A percentile compares a stretch with the other conserved stretches of the same genome.
phyloP scores from a whole-genome alignment of 2,797 vertebrate genomes.

The Pangasius macronema region DNA sequence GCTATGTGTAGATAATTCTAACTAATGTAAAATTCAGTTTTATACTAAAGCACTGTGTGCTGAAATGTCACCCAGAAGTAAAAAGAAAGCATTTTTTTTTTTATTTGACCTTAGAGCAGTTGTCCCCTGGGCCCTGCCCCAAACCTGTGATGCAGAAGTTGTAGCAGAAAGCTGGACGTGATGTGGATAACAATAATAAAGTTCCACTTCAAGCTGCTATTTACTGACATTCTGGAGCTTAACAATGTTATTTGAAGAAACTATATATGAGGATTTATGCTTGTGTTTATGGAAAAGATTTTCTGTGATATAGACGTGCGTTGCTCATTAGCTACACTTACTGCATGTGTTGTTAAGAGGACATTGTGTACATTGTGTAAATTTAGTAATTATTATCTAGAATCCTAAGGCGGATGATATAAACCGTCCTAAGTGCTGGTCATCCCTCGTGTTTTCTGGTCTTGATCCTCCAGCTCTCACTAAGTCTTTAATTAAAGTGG shows the following conservation, averaged over 20 bases:
- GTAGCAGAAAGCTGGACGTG: not conserved
- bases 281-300: not conserved
- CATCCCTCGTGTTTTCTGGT: not conserved
- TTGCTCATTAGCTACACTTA: not conserved
- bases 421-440: not conserved
- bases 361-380: not conserved
- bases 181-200: not conserved
- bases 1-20: not conserved
- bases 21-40: not conserved
- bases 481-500: slow-evolving; percentile 14
- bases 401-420: not conserved
- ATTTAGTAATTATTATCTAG: not conserved
- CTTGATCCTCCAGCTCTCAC: slow-evolving; percentile 4
- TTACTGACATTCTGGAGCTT: not conserved
- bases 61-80: not conserved
- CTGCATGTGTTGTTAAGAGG: not conserved
- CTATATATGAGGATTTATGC: not conserved
- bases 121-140: not conserved
- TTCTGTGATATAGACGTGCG: not conserved
- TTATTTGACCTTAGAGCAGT: not conserved
- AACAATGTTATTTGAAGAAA: not conserved
- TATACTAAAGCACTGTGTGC: not conserved
- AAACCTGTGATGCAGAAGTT: not conserved
- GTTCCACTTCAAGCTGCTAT: not conserved
- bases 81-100: not conserved